Base-by-base conservation (phyloP, 2,113 vertebrate genomes). In the Callaeas wilsoni region DNA sequence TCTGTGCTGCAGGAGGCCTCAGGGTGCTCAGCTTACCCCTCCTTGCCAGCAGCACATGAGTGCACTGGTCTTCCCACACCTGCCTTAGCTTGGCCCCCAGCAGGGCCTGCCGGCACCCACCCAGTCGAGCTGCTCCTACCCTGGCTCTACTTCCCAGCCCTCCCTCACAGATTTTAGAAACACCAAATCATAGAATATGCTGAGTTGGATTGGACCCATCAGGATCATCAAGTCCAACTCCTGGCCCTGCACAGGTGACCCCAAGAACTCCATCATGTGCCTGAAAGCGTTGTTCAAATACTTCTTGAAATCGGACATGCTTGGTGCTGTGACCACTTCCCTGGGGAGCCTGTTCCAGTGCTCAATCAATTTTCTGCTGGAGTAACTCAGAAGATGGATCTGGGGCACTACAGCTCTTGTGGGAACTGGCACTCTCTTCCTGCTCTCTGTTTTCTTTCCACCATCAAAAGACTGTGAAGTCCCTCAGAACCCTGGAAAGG, bases 31-130 rank as follows among this genome's bases (percentile, higher is more conserved):
- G 52, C 27, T 63, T 12, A 32, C 6, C 23, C 19, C 30, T 42
- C 55, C 39, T 44, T 13, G 3, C 49, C 75, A 68, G 73, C 50
- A 78, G 64, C 41, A 3, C 55, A 2, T 1, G 1, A 88, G 50
- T 0, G 0, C 2, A 8, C 13, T 22, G 27, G 7, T 56, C 26
- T 39, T 75, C 21, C 39, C 12, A 18, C 8, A 4, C 4, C 30
- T 41, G 39, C 39, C 33, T 68, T 55, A 78, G 57, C 53, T 9
- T 44, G 32, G n/a, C 1, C 3, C 39, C 10, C 42, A 35, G 49
- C 69, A 59, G 44, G 26, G 26, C 74, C 15, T 32, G 41, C 32
- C 47, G 71, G 39, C 27, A 46, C 49, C 37, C 47, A 63, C 6
- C 14, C 35, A 41, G 46, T 2, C 12, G 4, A 68, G 29, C 59